These are phyloP conservation scores for Triplophysa bombifrons DNA, from an alignment of 2,797 vertebrate species.

Conservation along the genomic window DNA sequence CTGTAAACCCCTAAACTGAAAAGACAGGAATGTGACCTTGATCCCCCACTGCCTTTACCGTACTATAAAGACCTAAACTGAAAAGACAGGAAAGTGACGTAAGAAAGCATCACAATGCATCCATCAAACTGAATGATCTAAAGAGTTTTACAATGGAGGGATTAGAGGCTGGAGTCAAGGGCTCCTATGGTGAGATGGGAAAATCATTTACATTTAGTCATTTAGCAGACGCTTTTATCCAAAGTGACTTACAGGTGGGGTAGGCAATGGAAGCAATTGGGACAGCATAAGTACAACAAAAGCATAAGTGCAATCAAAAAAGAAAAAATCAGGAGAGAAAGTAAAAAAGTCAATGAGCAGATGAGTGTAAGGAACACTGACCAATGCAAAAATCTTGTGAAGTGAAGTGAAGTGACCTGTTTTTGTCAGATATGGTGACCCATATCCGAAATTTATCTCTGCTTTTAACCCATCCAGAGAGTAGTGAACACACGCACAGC, in stretches of 20 bases:
- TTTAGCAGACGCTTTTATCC: no score
- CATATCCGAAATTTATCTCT: no score
- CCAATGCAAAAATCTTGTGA: no score
- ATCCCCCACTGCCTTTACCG: constrained; percentile 4
- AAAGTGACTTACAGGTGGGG: no score
- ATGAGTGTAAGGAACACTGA: not conserved
- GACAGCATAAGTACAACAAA: no score
- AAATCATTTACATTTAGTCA: not conserved
- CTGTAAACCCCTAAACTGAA: not conserved
- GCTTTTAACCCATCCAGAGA: no score
- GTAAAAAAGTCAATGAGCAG: not conserved
- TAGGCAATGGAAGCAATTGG: no score
- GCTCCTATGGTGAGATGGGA: constrained; percentile 58
- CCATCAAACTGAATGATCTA: not conserved
- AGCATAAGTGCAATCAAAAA: no score
- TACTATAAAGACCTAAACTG: not conserved
- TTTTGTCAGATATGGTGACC: no score
- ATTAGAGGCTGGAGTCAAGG: constrained; percentile 61
- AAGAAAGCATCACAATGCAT: not conserved
- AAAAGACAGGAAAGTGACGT: not conserved
- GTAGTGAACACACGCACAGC: no score
- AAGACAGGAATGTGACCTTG: not conserved
- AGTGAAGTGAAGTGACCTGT: no score
- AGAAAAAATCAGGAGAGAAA: not conserved
- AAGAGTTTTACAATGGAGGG: not conserved